phyloP scores from a whole-genome alignment of 2,113 vertebrate species.

The Platichthys flesus region DNA sequence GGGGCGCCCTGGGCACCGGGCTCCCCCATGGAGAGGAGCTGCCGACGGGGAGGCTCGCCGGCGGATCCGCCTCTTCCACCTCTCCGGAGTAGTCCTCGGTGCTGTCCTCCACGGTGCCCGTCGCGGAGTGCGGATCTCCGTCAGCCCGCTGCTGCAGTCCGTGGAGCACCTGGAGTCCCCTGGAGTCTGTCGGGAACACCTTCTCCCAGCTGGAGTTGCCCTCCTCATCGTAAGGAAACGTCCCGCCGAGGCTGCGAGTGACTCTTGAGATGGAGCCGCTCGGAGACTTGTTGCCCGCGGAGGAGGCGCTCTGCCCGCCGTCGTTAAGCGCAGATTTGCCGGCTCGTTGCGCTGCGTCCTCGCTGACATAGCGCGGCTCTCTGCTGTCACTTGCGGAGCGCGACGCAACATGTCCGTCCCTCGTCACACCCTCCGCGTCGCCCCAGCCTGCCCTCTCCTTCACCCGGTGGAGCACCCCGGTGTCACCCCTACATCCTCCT shows the following conservation, averaged over 20 bases:
- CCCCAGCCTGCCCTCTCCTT: conserved; percentile 29
- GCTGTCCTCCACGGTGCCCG: conserved; percentile 25
- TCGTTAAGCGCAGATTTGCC: background rate
- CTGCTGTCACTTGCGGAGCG: background rate
- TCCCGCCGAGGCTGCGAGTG: conserved; percentile 57
- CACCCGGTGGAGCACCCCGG: conserved; percentile 30
- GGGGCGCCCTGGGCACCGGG: conserved; percentile 60
- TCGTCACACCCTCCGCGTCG: background rate
- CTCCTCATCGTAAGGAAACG: conserved; percentile 26
- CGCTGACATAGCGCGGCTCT: background rate
- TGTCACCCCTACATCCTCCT: conserved; percentile 61
- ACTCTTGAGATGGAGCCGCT: conserved; percentile 43
- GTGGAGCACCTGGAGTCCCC: conserved; percentile 8
- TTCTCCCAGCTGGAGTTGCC: conserved; percentile 56
- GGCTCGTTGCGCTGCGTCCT: background rate
- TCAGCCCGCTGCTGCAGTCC: conserved; percentile 21
- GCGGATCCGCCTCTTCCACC: conserved; percentile 57
- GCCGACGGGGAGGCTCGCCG: conserved; percentile 24
- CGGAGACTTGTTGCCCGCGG: background rate
- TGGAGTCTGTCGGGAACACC: conserved; percentile 34
- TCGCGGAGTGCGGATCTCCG: conserved; percentile 28
- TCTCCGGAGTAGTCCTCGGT: conserved; percentile 74
- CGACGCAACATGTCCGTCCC: conserved; percentile 1
- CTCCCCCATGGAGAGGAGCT: conserved; percentile 60
- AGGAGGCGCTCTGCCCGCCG: conserved; percentile 6